Base-by-base conservation (phyloP, 2,888 invertebrate species). In the Ichneumoninae sp. region DNA sequence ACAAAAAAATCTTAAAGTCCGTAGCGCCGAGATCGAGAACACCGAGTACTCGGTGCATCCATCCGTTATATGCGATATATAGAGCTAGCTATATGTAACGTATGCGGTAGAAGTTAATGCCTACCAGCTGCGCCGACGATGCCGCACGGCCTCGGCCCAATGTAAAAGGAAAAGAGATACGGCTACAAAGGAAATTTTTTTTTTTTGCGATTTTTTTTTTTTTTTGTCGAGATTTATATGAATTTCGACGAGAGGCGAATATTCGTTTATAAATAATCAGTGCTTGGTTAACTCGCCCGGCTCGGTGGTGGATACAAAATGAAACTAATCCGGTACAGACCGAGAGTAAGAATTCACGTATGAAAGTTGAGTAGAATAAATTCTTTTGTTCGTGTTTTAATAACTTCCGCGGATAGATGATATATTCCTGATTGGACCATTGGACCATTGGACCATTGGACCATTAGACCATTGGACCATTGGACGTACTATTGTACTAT, bases 91-190 rank as follows among this genome's bases (percentile, higher is more conserved):
- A 63, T 63, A 33, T 66, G 36, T 40, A 66, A 19, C 40, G 22
- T 22, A 66, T 36, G 66, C 40, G 19, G 19, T 40, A 44, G 40
- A 66, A 66, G 40, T 66, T 66, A 66, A 66, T 66, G 40, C 66
- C 19, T 66, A 66, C 66, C 66, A 66, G 66, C 66, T 66, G 66
- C 33, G 70, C 10, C 33, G 50, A 70, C 70, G 16, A n/a, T 5
- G 44, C 52, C n/a, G 52, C 33, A 16, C 16, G 50, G 50, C 50
- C 50, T 50, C 50, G 54, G 26, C 16, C 19, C 47, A 33, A 70
- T 52, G 52, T n/a, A 5, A 70, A 50, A 7, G n/a, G 16, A 69
- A 69, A 44, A 50, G 36, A 26, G 22, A 10, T 10, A 22, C 22
- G 22, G 57, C 30, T 60, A 60, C 33, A 33, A 63, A 63, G 33